phyloP scores from a whole-genome alignment of 2,888 invertebrate species.

The Cryptosula pallasiana region DNA sequence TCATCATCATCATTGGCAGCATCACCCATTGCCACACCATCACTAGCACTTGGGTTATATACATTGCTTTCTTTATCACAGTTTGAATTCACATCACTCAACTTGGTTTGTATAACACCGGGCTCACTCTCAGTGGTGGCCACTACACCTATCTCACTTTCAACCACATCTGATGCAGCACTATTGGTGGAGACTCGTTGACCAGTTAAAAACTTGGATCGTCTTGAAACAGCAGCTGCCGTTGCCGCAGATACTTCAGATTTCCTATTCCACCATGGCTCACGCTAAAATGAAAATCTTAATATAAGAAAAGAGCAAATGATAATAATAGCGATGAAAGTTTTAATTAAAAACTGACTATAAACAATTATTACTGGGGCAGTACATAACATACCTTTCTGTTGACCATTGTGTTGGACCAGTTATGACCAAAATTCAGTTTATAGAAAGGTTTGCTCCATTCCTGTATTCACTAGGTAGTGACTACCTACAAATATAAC shows the following conservation, averaged over 20 bases:
- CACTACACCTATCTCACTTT: not conserved
- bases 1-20: no score
- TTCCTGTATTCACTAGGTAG: no score
- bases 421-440: no score
- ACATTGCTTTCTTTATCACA: not conserved
- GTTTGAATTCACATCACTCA: not conserved
- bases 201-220: not conserved
- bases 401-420: no score
- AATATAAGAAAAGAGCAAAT: not conserved
- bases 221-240: not conserved
- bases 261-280: conserved; percentile 4
- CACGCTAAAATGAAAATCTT: not conserved
- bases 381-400: no score
- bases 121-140: not conserved
- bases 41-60: not conserved
- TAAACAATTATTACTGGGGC: no score
- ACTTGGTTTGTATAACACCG: not conserved
- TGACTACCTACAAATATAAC: no score
- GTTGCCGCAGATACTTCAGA: not conserved
- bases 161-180: not conserved
- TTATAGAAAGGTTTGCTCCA: no score
- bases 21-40: no score
- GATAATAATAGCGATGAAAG: no score
- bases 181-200: not conserved
- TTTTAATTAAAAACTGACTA: no score